A percentile compares a stretch with the other conserved stretches of the same genome.
phyloP scores from a whole-genome alignment of 1,140 invertebrate species.

The Lordiphosa clarofinis region DNA sequence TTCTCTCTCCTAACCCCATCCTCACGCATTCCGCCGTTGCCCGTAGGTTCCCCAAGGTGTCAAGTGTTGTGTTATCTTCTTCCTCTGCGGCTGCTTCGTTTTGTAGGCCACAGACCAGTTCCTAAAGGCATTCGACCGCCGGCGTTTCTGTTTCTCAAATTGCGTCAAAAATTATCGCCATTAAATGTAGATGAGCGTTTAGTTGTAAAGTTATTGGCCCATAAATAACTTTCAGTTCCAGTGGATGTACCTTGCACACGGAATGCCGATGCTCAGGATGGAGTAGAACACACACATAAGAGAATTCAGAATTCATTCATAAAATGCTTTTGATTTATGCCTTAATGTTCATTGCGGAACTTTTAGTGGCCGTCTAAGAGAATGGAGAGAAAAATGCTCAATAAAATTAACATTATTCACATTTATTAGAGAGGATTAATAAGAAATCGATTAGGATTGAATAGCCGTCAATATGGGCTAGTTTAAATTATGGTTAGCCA shows the following conservation, averaged over 20 bases:
- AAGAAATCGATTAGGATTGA: too few relatives aligned
- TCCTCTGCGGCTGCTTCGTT: constrained; percentile 53
- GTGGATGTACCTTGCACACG: constrained; percentile 10
- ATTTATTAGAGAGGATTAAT: too few relatives aligned
- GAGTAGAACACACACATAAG: too few relatives aligned
- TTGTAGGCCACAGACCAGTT: constrained; percentile 31
- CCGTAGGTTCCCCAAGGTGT: constrained; percentile 49
- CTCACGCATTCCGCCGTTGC: background rate
- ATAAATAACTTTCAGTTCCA: constrained; percentile 48
- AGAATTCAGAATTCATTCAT: constrained; percentile 44
- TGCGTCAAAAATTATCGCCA: constrained; percentile 76
- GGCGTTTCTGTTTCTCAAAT: constrained; percentile 61
- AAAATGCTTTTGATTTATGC: constrained; percentile 49
- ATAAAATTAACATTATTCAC: too few relatives aligned
- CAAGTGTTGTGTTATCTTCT: constrained; percentile 71
- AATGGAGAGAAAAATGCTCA: too few relatives aligned
- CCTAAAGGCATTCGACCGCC: constrained; percentile 7
- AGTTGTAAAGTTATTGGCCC: constrained; percentile 74
- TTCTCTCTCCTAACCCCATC: too few relatives aligned
- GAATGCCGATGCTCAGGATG: background rate
- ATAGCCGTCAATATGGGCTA: too few relatives aligned
- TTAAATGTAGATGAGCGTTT: constrained; percentile 77
- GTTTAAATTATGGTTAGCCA: too few relatives aligned
- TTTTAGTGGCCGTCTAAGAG: constrained; percentile 22
- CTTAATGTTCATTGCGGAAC: constrained; percentile 18